Evolutionary conservation across 2,113 vertebrate genomes (phyloP).

Genomic region (Orthochromis malagaraziensis): DNA sequence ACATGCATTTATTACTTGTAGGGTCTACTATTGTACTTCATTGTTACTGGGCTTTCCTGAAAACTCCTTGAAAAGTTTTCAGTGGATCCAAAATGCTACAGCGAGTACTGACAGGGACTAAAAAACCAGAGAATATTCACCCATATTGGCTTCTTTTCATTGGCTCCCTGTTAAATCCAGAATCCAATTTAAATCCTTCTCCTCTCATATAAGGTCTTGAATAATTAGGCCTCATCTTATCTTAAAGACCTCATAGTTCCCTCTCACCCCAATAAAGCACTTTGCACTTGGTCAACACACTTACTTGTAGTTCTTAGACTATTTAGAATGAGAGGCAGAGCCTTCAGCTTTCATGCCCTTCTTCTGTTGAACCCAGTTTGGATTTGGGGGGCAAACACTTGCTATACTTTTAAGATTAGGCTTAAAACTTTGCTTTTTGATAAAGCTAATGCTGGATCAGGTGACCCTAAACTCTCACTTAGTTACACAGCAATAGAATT

Average conservation of each 20-base stretch:
- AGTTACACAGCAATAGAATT: neutral
- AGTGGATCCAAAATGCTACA: neutral
- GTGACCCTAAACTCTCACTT: neutral
- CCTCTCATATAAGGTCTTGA: neutral
- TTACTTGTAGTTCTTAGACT: neutral
- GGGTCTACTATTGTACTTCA: neutral
- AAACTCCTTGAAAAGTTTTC: neutral
- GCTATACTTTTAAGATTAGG: neutral
- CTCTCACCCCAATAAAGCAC: neutral
- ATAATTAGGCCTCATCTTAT: neutral
- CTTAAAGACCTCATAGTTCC: neutral
- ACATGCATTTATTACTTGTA: neutral
- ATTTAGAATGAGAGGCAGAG: neutral
- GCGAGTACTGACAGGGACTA: neutral
- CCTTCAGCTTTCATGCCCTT: neutral
- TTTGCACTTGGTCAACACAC: neutral
- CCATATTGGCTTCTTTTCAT: neutral
- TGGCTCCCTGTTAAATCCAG: neutral
- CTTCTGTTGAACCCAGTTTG: neutral
- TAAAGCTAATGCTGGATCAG: neutral
- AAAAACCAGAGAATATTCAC: neutral
- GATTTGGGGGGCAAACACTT: neutral
- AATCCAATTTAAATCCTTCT: neutral
- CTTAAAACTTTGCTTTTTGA: neutral
- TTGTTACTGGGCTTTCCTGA: neutral